Base-by-base conservation (phyloP, 2,888 invertebrate genomes). In the Elysia crispata region DNA sequence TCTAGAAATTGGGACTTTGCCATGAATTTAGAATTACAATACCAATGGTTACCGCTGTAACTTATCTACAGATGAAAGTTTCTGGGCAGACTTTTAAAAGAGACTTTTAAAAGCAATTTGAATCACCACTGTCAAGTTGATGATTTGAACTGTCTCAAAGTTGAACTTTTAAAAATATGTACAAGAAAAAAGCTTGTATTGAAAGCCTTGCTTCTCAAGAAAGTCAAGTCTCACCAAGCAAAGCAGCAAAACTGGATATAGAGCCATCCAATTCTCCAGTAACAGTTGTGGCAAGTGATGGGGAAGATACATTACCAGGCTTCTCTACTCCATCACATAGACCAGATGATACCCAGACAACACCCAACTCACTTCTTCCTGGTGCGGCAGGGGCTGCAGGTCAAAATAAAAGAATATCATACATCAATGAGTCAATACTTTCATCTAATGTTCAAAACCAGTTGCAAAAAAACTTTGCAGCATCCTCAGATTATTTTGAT, bases 161-260 rank as follows among this genome's bases (percentile, higher is more conserved):
- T 41, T 41, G 41, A 41, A 41, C 41, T 41, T 41, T n/a, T n/a
- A n/a, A 41, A 41, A 41, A 41, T 30, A 77, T 77, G 77, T 54
- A 69, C 67, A 57, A 77, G 11, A 72, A 70, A 20, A 72, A 77
- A 62, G 60, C 62, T 25, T 72, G 49, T 33, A 70, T 60, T n/a
- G 60, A 70, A 41, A 70, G 62, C 8, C 72, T 70, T 31, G 64
- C 76, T 23, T 31, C 66, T 13, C 25, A 33, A 66, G 66, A 76
- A 20, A 20, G 23, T 33, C 69, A 62, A 20, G 77, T 69, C 25
- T 70, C 70, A 15, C 57, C 60, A 3, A n/a, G 11, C 54, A 76
- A 76, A 76, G 18, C 31, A 54, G 67, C 67, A 54, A 76, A 69
- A 31, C 31, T 67, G 66, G 76, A 76, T 11, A n/a, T n/a, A 28